These are phyloP conservation scores for Alsophila aescularia DNA, from an alignment of 2,888 invertebrate genomes.

Conservation along the genomic window DNA sequence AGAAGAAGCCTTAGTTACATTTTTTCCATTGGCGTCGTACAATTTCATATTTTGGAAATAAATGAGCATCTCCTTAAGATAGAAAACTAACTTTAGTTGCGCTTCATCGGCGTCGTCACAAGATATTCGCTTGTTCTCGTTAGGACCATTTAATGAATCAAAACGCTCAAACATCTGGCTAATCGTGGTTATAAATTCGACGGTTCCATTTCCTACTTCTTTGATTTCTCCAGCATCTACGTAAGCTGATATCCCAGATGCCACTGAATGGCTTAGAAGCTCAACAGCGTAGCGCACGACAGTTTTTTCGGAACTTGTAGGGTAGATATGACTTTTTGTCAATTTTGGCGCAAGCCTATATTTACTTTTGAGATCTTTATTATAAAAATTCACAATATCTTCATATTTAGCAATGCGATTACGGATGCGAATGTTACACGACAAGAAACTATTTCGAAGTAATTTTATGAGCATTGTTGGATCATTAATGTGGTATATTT, in stretches of 20 bases:
- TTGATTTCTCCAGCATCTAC: conserved; percentile 7
- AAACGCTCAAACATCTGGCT: conserved; percentile 1
- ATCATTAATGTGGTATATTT: conserved; percentile 8
- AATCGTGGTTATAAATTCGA: conserved; percentile 1
- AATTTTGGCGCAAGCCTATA: conserved; percentile 17
- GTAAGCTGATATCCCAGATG: conserved; percentile 15
- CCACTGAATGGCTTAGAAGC: conserved; percentile 10
- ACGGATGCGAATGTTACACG: neutral
- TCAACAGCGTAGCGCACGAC: neutral
- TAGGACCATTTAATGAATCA: neutral
- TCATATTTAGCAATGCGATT: conserved; percentile 6
- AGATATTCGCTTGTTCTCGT: neutral
- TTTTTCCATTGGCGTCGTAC: neutral
- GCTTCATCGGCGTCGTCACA: neutral
- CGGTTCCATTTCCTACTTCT: conserved; percentile 6
- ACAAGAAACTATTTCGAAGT: conserved; percentile 1
- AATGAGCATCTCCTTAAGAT: conserved; percentile 1
- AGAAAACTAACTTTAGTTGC: neutral
- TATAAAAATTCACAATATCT: conserved; percentile 13
- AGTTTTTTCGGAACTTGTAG: neutral
- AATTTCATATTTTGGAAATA: neutral
- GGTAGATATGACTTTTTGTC: conserved; percentile 7
- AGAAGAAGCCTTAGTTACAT: neutral
- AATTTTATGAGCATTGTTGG: neutral
- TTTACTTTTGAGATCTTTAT: conserved; percentile 1